A percentile compares a stretch with the other conserved stretches of the same genome.
Conservation (phyloP, 2,888 invertebrate species). For the Microplitis manilae region DNA sequence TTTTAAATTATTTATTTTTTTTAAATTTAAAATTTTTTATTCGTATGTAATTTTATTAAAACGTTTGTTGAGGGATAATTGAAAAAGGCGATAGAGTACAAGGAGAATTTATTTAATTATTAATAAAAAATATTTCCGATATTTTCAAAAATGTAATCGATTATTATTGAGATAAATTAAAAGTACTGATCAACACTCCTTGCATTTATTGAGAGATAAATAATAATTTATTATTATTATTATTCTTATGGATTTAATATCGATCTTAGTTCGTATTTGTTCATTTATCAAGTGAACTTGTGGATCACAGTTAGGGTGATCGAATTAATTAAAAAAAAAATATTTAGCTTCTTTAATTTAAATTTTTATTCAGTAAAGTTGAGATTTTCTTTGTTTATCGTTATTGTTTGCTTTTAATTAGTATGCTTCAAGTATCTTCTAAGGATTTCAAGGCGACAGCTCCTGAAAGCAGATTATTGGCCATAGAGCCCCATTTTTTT, state of each 20-base stretch:
- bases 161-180: not conserved
- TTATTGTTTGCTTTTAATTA: constrained; percentile 39
- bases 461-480: constrained; percentile 70
- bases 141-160: not conserved
- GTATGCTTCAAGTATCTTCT: constrained; percentile 62
- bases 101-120: constrained; percentile 40
- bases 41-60: constrained; percentile 46
- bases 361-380: no score
- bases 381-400: constrained; percentile 42
- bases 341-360: no score
- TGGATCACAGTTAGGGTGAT: constrained; percentile 71
- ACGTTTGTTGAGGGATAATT: constrained; percentile 45
- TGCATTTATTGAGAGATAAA: constrained; percentile 21
- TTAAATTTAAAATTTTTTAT: constrained; percentile 38
- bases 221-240: not conserved
- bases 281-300: constrained; percentile 62
- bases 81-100: constrained; percentile 49
- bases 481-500: constrained; percentile 62
- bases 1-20: constrained; percentile 45
- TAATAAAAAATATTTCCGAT: constrained; percentile 12
- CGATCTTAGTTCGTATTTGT: constrained; percentile 70
- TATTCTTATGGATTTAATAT: constrained; percentile 58
- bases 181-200: not conserved
- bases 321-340: constrained; percentile 62
- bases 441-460: constrained; percentile 72